These are phyloP conservation scores for Netelia fuscicornis DNA, from an alignment of 2,888 invertebrate species.

Conservation along the genomic window DNA sequence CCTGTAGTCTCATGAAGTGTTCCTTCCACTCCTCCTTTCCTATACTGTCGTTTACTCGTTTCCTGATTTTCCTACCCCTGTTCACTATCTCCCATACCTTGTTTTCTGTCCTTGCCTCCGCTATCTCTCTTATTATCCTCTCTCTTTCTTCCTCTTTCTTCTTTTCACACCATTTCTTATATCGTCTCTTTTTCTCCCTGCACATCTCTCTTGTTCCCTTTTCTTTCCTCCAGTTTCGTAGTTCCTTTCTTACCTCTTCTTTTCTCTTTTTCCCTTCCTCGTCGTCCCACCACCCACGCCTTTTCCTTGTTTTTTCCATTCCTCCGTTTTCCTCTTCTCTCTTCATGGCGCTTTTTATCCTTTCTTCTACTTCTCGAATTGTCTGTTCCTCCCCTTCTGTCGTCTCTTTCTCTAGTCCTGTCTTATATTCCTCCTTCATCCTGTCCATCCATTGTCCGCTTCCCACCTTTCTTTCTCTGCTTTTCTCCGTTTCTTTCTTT, in stretches of 20 bases:
- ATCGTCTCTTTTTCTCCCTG: not conserved
- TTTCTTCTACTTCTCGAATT: no score
- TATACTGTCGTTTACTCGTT: no score
- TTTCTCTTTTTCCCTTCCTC: not conserved
- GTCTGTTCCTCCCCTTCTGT: no score
- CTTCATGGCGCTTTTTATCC: no score
- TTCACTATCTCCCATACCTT: no score
- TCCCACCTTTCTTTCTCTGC: not conserved
- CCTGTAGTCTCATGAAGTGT: no score
- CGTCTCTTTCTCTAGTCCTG: no score
- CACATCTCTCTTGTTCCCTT: not conserved
- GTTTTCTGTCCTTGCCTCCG: no score
- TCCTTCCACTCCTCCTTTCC: no score
- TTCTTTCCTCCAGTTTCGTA: not conserved
- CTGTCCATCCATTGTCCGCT: not conserved
- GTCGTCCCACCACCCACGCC: not conserved
- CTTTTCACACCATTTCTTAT: not conserved
- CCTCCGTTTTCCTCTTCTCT: slow-evolving; percentile 1
- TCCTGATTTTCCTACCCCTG: no score
- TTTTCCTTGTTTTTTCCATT: not conserved
- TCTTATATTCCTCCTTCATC: not conserved
- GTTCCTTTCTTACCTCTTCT: not conserved
- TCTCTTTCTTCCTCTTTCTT: not conserved
- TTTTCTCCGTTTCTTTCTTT: not conserved
- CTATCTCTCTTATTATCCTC: slow-evolving; percentile 17